Evolutionary conservation across 92 coral and sea anemone species (phyloP).

Genomic region (Bergia sp.): DNA sequence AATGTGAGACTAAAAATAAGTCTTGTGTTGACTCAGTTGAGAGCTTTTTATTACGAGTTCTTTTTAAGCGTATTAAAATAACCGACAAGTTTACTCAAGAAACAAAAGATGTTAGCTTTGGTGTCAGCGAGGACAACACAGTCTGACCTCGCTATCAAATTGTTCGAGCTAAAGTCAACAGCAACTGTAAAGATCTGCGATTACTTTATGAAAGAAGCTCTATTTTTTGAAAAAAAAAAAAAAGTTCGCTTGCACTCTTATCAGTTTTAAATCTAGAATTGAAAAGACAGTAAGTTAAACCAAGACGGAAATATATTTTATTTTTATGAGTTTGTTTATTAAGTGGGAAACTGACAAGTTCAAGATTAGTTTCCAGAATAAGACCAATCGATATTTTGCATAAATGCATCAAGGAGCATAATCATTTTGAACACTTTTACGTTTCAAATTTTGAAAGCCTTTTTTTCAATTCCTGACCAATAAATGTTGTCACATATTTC

Average conservation of each 20-base stretch:
- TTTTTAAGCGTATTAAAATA: slow-evolving; percentile 20
- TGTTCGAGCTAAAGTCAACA: slow-evolving; percentile 8
- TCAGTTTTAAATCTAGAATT: not conserved
- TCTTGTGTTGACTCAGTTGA: not conserved
- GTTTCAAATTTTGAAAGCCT: no score
- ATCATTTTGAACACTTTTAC: no score
- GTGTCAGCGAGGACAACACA: not conserved
- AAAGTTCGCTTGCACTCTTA: not conserved
- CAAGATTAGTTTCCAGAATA: not conserved
- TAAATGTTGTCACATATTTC: no score
- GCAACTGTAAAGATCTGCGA: not conserved
- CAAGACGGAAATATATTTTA: not conserved
- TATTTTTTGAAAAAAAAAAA: not conserved
- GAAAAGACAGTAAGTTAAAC: not conserved
- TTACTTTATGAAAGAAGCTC: slow-evolving; percentile 4
- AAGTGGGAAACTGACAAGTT: not conserved
- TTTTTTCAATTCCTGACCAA: no score
- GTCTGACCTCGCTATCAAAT: slow-evolving; percentile 18
- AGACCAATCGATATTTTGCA: no score
- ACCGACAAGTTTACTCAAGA: slow-evolving; percentile 12
- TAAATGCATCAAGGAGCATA: no score
- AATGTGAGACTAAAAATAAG: slow-evolving; percentile 1
- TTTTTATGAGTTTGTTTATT: no score
- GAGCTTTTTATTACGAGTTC: slow-evolving; percentile 25
- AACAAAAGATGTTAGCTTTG: slow-evolving; percentile 6